Percentiles rank a stretch among this genome's conserved stretches.
Evolutionary conservation across 1,140 invertebrate species (phyloP).

Genomic region (Zelostemma sp.): DNA sequence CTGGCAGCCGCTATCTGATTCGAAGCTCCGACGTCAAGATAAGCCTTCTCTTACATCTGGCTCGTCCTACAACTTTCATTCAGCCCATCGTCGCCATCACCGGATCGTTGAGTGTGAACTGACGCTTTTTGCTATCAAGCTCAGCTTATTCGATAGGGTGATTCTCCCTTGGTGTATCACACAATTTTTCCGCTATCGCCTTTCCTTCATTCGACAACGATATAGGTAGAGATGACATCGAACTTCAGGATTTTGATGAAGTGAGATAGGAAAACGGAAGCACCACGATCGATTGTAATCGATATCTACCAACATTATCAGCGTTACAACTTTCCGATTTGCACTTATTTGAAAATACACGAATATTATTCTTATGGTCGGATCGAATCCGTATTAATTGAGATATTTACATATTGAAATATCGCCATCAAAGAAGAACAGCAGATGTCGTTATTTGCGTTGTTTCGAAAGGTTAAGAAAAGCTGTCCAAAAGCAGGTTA

Average conservation of each 20-base stretch:
- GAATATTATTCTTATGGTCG: too few species aligned
- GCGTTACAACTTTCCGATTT: background rate
- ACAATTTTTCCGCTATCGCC: constrained; percentile 53
- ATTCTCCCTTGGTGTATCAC: constrained; percentile 49
- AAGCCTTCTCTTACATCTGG: constrained; percentile 64
- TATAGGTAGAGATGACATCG: constrained; percentile 43
- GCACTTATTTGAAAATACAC: too few species aligned
- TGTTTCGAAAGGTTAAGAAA: constrained; percentile 2
- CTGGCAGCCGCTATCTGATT: constrained; percentile 56
- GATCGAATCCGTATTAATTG: too few species aligned
- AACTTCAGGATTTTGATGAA: constrained; percentile 24
- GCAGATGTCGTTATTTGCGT: background rate
- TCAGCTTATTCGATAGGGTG: constrained; percentile 53
- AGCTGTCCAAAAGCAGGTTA: constrained; percentile 39
- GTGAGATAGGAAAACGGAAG: constrained; percentile 10
- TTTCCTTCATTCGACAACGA: constrained; percentile 30
- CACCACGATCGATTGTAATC: background rate
- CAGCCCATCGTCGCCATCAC: constrained; percentile 35
- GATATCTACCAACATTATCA: background rate
- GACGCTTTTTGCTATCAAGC: constrained; percentile 57
- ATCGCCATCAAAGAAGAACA: background rate
- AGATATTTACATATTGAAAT: too few species aligned
- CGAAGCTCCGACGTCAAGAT: constrained; percentile 52
- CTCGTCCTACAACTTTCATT: constrained; percentile 39
- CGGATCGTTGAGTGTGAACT: constrained; percentile 54